Conservation (phyloP, 2,888 invertebrate genomes). For the Lumbricus terrestris region DNA sequence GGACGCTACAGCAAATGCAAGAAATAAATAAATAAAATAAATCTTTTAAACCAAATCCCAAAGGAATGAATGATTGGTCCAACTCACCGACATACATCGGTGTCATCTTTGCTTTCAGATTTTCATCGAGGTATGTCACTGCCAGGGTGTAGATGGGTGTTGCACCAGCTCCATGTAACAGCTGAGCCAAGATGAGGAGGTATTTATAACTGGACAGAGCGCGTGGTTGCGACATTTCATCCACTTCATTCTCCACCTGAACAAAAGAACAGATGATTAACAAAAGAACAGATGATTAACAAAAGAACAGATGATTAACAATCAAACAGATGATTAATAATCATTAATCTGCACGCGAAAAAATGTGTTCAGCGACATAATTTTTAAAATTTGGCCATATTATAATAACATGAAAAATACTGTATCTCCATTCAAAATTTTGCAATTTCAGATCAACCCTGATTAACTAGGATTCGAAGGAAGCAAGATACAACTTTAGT, state of each 20-base stretch:
- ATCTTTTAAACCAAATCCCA: neutral
- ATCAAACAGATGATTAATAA: too few relatives aligned
- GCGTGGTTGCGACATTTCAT: neutral
- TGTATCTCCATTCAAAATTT: too few relatives aligned
- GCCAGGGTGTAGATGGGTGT: slow-evolving; percentile 85
- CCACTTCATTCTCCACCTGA: neutral
- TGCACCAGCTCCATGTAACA: slow-evolving; percentile 82
- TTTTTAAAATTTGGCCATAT: too few relatives aligned
- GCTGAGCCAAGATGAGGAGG: slow-evolving; percentile 77
- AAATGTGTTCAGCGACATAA: too few relatives aligned
- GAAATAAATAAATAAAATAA: too few relatives aligned
- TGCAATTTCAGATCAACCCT: too few relatives aligned
- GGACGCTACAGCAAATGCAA: too few relatives aligned
- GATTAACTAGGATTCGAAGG: too few relatives aligned
- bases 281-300: too few relatives aligned
- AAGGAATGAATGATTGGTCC: neutral
- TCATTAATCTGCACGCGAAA: neutral
- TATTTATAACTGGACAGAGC: slow-evolving; percentile 53
- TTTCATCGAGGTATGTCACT: slow-evolving; percentile 84
- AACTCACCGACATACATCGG: slow-evolving; percentile 75
- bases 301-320: too few relatives aligned
- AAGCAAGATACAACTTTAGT: too few relatives aligned
- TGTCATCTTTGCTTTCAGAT: slow-evolving; percentile 80
- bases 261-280: neutral
- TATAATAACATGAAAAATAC: too few relatives aligned